phyloP scores from a whole-genome alignment of 2,797 vertebrate genomes.

The Sebastes kiyomatsui region DNA sequence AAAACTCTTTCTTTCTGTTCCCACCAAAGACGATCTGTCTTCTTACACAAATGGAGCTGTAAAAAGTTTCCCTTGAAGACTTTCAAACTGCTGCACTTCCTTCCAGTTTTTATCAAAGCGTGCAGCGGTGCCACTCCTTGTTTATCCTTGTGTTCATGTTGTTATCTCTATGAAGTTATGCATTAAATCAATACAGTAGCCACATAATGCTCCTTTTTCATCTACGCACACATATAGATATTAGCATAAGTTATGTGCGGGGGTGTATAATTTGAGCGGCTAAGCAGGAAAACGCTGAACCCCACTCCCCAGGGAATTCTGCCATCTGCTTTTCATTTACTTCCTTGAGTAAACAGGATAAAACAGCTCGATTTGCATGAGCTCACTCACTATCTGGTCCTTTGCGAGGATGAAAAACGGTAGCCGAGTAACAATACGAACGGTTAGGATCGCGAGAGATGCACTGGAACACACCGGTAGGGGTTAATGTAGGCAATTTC shows the following conservation, averaged over 20 bases:
- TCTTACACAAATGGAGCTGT: background rate
- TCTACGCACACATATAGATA: slow-evolving; percentile 32
- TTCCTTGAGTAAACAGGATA: slow-evolving; percentile 76
- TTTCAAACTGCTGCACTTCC: slow-evolving; percentile 46
- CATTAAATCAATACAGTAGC: slow-evolving; percentile 58
- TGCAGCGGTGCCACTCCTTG: slow-evolving; percentile 37
- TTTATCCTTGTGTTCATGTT: slow-evolving; percentile 62
- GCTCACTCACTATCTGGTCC: slow-evolving; percentile 34
- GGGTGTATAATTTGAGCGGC: slow-evolving; percentile 51
- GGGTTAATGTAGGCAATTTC: slow-evolving; percentile 74
- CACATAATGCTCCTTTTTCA: slow-evolving; percentile 51
- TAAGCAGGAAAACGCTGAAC: slow-evolving; percentile 53
- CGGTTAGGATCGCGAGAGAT: slow-evolving; percentile 2
- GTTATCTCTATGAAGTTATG: slow-evolving; percentile 48
- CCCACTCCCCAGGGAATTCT: slow-evolving; percentile 66
- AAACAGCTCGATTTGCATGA: slow-evolving; percentile 76
- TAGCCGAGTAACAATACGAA: slow-evolving; percentile 26
- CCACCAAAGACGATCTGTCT: background rate
- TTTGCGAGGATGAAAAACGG: slow-evolving; percentile 48
- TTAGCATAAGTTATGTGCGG: slow-evolving; percentile 68
- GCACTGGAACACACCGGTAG: slow-evolving; percentile 13
- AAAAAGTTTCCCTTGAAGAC: slow-evolving; percentile 45
- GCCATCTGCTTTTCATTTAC: slow-evolving; percentile 64
- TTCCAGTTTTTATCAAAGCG: slow-evolving; percentile 54
- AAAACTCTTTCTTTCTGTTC: background rate